These are phyloP conservation scores for Taeniopygia guttata DNA, from an alignment of 2,797 vertebrate species.

Conservation along the genomic window DNA sequence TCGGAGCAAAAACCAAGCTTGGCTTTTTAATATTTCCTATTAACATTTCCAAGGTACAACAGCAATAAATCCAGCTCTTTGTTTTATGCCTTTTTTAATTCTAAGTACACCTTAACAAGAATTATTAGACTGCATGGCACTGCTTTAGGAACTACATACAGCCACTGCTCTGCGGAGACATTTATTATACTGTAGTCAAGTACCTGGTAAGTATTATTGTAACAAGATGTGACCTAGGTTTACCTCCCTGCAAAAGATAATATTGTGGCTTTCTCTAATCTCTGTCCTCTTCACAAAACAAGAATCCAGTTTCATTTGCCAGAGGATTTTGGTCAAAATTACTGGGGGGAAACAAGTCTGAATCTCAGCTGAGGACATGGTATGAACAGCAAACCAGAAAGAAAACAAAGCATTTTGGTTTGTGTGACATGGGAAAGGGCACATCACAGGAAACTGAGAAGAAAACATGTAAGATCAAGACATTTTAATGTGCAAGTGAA, in stretches of 20 bases:
- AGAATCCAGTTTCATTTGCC: not conserved
- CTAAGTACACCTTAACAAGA: not conserved
- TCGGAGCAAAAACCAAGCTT: not conserved
- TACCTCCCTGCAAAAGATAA: not conserved
- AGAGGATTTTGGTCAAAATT: slow-evolving; percentile 34
- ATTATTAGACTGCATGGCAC: not conserved
- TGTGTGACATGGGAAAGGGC: not conserved
- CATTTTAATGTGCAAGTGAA: not conserved
- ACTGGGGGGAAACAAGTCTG: not conserved
- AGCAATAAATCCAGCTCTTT: not conserved
- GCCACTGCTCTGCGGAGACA: not conserved
- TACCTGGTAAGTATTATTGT: not conserved
- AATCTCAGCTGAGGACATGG: not conserved
- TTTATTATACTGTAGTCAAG: not conserved
- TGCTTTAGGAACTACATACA: not conserved
- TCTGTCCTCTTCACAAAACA: not conserved
- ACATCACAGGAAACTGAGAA: not conserved
- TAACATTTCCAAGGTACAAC: not conserved
- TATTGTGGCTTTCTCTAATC: not conserved
- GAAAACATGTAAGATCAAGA: not conserved
- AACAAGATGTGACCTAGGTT: not conserved
- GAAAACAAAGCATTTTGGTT: slow-evolving; percentile 17
- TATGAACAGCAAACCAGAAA: not conserved
- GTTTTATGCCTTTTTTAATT: not conserved
- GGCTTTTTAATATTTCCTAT: not conserved